These are phyloP conservation scores for Rhynchomys soricoides DNA, from an alignment of 2,113 vertebrate genomes.

Conservation along the genomic window DNA sequence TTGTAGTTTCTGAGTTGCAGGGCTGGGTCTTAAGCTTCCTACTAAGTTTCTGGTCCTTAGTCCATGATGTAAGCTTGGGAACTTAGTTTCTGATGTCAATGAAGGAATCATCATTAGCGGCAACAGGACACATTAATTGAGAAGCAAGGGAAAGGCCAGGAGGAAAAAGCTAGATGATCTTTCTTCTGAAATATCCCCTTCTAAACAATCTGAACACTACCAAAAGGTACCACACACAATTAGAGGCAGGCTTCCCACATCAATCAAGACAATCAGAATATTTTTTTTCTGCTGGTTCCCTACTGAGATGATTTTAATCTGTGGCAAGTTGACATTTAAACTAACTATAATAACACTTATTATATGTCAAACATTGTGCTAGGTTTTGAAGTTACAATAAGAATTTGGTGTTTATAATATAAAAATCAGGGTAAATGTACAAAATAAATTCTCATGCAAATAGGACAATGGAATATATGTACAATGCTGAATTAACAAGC, in stretches of 20 bases:
- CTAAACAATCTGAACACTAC: not conserved
- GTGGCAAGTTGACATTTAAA: not conserved
- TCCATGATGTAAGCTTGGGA: not conserved
- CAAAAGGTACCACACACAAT: not conserved
- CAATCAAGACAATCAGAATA: not conserved
- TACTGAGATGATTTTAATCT: not conserved
- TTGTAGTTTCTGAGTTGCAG: not conserved
- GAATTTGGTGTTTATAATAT: not conserved
- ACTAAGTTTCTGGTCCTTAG: not conserved
- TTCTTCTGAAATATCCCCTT: not conserved
- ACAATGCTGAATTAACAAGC: not conserved
- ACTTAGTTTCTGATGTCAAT: no score
- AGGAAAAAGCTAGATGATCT: not conserved
- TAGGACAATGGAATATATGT: not conserved
- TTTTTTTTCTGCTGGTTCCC: no score
- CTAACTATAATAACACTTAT: not conserved
- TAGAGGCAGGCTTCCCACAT: not conserved
- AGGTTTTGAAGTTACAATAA: not conserved
- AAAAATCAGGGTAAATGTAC: not conserved
- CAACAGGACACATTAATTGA: not conserved
- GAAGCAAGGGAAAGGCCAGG: not conserved
- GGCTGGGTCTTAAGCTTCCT: not conserved
- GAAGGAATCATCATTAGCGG: not conserved
- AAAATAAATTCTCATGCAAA: constrained; percentile 10
- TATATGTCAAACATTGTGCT: not conserved